Evolutionary conservation across 2,797 vertebrate species (phyloP), one percentile per base, ranked within the genome.

Genomic region (Lepilemur ruficaudatus): DNA sequence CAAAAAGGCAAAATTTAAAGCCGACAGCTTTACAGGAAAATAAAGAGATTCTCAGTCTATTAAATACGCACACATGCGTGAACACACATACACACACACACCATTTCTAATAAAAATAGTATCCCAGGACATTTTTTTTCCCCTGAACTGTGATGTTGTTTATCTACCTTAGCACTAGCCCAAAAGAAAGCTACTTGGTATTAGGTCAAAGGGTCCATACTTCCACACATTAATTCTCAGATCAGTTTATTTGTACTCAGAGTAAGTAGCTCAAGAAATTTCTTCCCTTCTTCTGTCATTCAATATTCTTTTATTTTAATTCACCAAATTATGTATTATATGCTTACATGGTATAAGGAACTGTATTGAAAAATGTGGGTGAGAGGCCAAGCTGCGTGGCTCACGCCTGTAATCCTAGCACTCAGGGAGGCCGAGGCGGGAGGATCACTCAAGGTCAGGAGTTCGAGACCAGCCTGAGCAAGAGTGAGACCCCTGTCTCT

Each of bases 1-100:
- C 55, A 84, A 94, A 50, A 93, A 2, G 46, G 32, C 12, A 85
- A 94, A 92, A 78, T 92, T 63, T 87, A 89, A 93, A 95, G 35
- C 12, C 89, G 22, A 96, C 7, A 89, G 30, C 18, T 75, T 86
- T 87, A 88, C 22, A 83, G 59, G 59, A 95, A 93, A 91, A 72
- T 87, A 65, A 72, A 89, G 9, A 89, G 22, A 79, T 96, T 79
- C 48, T 78, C 50, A 87, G 32, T 55, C 38, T 82, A 59, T 32
- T 61, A 96, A 76, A 22, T 48, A 57, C 48, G 32, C 48, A 15
- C 63, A 65, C 63, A 17, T 17, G 3, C 15, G 17, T 59, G 59
- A 8, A 92, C 10, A 75, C 25, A 55, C 18, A 80, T 20, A 38
- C 7, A 55, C 18, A 75, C 20, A 61, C 18, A 80, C 6, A 76